Percentiles rank a stretch among this genome's conserved stretches.
phyloP scores from a whole-genome alignment of 2,797 vertebrate species.

The Cacajao melanocephalus region DNA sequence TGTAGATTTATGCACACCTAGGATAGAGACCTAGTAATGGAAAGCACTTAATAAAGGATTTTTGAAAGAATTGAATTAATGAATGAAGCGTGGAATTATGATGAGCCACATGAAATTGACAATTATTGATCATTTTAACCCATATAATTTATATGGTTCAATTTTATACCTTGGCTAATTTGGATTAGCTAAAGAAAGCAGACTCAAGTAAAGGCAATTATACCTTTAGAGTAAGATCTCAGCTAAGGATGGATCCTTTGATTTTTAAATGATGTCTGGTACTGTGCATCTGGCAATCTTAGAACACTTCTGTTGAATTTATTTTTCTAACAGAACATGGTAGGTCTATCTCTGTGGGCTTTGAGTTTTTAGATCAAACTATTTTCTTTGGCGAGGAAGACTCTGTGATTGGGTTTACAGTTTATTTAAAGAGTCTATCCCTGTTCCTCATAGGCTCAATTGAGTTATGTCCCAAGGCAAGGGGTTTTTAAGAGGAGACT shows the following conservation, averaged over 20 bases:
- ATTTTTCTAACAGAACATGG: neutral
- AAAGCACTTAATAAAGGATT: neutral
- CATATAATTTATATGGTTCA: neutral
- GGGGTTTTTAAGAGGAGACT: neutral
- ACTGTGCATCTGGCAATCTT: neutral
- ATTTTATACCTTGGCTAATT: constrained; percentile 17
- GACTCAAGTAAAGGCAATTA: neutral
- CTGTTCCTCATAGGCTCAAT: neutral
- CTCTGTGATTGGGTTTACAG: neutral
- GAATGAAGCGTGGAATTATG: neutral
- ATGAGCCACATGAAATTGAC: neutral
- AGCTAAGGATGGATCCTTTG: neutral
- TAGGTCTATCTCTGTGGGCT: neutral
- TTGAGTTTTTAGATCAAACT: neutral
- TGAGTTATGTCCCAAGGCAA: neutral
- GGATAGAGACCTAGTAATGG: neutral
- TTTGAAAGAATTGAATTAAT: neutral
- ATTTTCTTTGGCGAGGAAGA: neutral
- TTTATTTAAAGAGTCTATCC: neutral
- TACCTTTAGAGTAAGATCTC: neutral
- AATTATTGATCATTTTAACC: neutral
- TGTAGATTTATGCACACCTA: neutral
- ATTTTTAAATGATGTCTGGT: neutral
- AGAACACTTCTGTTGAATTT: neutral
- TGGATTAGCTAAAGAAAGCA: neutral